phyloP scores from a whole-genome alignment of 2,797 vertebrate species.

The Sternarchorhynchus goeldii region DNA sequence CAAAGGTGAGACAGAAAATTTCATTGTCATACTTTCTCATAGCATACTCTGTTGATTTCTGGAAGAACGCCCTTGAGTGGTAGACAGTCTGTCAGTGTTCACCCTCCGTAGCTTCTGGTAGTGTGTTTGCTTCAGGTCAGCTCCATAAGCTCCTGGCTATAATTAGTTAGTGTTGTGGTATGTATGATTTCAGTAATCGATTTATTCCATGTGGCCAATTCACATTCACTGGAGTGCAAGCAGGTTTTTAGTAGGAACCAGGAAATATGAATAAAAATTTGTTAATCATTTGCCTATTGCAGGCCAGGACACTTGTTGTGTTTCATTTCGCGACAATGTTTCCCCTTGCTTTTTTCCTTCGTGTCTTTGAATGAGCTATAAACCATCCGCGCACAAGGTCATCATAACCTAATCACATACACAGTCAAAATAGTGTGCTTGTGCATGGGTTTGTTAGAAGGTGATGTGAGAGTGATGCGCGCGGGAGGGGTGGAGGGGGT shows the following conservation, averaged over 20 bases:
- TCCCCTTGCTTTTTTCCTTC: not conserved
- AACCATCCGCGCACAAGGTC: constrained; percentile 40
- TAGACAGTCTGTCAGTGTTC: constrained; percentile 10
- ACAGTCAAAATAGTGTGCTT: constrained; percentile 15
- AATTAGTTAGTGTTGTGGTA: too few species aligned
- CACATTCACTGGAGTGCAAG: too few species aligned
- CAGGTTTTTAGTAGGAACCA: too few species aligned
- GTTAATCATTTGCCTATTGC: too few species aligned
- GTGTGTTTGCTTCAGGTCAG: constrained; percentile 22
- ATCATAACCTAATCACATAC: constrained; percentile 35
- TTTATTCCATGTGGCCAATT: too few species aligned
- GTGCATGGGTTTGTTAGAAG: constrained; percentile 16
- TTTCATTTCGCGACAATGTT: too few species aligned
- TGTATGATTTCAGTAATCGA: too few species aligned
- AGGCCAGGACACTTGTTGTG: too few species aligned
- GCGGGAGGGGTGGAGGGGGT: too few species aligned
- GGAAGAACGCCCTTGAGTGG: constrained; percentile 38
- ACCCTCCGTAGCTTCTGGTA: constrained; percentile 8
- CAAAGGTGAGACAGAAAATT: constrained; percentile 70
- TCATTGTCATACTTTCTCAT: constrained; percentile 26
- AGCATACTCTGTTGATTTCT: constrained; percentile 4
- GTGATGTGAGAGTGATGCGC: too few species aligned
- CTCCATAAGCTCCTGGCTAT: not conserved
- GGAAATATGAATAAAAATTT: too few species aligned
- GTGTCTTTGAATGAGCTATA: constrained; percentile 28